phyloP scores from a whole-genome alignment of 2,888 invertebrate species.

The Noctua pronuba region DNA sequence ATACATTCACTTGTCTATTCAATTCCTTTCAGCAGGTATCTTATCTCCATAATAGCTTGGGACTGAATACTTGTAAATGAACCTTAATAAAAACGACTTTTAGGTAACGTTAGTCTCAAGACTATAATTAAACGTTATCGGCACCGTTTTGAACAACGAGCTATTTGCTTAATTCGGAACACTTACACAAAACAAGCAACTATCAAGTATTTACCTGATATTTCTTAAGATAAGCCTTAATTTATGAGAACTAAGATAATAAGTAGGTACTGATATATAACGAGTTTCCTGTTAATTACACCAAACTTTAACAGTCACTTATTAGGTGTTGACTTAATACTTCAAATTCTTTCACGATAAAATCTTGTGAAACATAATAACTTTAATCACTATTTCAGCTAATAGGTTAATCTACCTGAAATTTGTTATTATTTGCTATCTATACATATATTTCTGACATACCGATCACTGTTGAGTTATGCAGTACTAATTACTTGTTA shows the following conservation, averaged over 20 bases:
- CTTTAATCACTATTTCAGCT: background rate
- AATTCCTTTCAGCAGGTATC: background rate
- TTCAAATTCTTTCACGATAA: background rate
- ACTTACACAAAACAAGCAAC: constrained; percentile 53
- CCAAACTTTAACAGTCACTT: constrained; percentile 13
- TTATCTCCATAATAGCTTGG: background rate
- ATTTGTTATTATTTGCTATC: background rate
- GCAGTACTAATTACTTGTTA: background rate
- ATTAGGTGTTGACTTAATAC: constrained; percentile 27
- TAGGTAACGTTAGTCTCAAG: constrained; percentile 1
- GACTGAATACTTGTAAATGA: background rate
- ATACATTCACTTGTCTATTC: background rate
- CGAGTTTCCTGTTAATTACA: constrained; percentile 45
- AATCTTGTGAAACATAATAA: background rate
- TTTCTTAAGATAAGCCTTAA: constrained; percentile 51
- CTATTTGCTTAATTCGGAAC: constrained; percentile 51
- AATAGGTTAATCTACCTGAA: background rate
- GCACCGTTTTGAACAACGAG: constrained; percentile 33
- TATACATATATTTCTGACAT: background rate
- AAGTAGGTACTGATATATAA: constrained; percentile 22
- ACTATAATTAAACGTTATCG: constrained; percentile 42
- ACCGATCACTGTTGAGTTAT: background rate
- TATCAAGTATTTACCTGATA: constrained; percentile 47
- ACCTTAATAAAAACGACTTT: constrained; percentile 2
- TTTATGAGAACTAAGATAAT: constrained; percentile 54